phyloP scores from a whole-genome alignment of 23 tunicate genomes.

The Halocynthia aurantium region DNA sequence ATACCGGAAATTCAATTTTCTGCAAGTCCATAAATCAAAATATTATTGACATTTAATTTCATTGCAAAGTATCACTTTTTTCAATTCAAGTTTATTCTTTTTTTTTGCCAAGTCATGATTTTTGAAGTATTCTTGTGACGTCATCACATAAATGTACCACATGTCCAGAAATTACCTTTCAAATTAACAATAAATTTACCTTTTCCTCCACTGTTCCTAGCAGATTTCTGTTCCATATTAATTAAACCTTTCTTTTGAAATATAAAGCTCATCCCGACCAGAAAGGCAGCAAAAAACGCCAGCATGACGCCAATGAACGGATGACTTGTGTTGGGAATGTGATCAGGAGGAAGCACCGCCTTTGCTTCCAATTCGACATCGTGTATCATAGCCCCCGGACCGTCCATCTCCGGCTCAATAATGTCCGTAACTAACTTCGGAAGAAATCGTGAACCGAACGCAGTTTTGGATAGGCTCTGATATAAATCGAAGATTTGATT shows the following conservation, averaged over 20 bases:
- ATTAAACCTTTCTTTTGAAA: constrained; percentile 68
- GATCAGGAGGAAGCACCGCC: not conserved
- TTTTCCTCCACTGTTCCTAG: not conserved
- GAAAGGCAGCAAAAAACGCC: constrained; percentile 50
- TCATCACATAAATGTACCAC: no score
- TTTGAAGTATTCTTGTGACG: no score
- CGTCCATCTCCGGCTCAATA: not conserved
- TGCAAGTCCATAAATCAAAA: no score
- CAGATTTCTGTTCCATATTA: constrained; percentile 9
- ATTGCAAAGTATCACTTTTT: no score
- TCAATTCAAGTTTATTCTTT: not conserved
- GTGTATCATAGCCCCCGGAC: not conserved
- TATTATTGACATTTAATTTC: no score
- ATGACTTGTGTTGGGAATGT: constrained; percentile 23
- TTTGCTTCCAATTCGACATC: not conserved
- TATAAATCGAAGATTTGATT: no score
- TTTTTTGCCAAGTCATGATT: not conserved
- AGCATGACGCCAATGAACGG: constrained; percentile 63
- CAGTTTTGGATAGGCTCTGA: no score
- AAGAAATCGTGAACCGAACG: no score
- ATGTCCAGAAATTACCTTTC: no score
- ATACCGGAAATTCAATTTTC: no score
- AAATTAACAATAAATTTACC: not conserved
- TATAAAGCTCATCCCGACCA: constrained; percentile 84
- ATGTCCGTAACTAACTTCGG: no score